Percentiles rank a stretch among this genome's conserved stretches.
Evolutionary conservation across 1,140 invertebrate genomes (phyloP).

Genomic region (Battus philenor): DNA sequence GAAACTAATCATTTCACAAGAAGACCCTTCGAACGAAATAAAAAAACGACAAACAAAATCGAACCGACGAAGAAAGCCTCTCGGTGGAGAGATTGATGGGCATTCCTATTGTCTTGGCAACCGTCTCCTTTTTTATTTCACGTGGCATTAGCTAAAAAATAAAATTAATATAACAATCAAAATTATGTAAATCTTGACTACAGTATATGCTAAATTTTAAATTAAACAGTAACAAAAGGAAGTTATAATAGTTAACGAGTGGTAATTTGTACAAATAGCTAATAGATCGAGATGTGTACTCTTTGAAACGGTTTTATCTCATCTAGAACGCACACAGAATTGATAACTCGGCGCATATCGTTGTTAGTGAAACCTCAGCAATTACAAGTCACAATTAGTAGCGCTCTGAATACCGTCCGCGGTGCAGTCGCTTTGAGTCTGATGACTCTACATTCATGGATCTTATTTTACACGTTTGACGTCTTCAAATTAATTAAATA

Average conservation of each 20-base stretch:
- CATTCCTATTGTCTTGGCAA: constrained; percentile 8
- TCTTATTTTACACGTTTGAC: too few relatives aligned
- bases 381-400: constrained; percentile 42
- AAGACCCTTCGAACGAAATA: not conserved
- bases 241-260: too few relatives aligned
- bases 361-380: constrained; percentile 47
- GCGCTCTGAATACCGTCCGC: constrained; percentile 39
- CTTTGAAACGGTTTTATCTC: constrained; percentile 13
- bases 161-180: too few relatives aligned
- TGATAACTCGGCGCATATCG: constrained; percentile 45
- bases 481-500: too few relatives aligned
- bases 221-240: too few relatives aligned
- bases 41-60: not conserved
- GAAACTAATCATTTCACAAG: too few relatives aligned
- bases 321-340: constrained; percentile 31
- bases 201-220: too few relatives aligned
- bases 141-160: too few relatives aligned
- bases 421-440: not conserved
- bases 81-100: constrained; percentile 12
- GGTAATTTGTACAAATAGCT: too few relatives aligned
- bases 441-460: not conserved
- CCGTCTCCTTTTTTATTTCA: not conserved
- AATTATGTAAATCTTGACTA: too few relatives aligned
- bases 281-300: constrained; percentile 1
- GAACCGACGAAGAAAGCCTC: not conserved